Percentiles rank a stretch among this genome's conserved stretches.
Conservation (phyloP, 1,140 invertebrate species). For the Tribolium castaneum region DNA sequence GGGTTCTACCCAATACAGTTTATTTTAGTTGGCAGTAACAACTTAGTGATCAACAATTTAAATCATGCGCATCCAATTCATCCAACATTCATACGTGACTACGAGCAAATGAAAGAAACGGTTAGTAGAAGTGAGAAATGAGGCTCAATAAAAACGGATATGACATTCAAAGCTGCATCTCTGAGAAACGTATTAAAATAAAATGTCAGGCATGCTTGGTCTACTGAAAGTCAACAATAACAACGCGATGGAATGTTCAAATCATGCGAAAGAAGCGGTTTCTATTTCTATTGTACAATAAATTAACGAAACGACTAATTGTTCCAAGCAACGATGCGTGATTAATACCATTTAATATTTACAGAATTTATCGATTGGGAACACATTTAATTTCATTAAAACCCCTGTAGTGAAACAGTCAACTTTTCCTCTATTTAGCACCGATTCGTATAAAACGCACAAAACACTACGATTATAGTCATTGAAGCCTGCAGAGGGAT, state of each 20-base stretch:
- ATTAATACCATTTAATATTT: slow-evolving; percentile 25
- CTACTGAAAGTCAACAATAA: slow-evolving; percentile 12
- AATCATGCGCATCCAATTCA: slow-evolving; percentile 9
- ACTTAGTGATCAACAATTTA: slow-evolving; percentile 19
- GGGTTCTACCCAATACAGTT: slow-evolving; percentile 2
- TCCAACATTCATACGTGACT: slow-evolving; percentile 20
- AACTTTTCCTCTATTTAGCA: slow-evolving; percentile 38
- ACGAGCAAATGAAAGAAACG: slow-evolving; percentile 1
- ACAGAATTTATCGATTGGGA: slow-evolving; percentile 31
- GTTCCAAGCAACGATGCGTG: slow-evolving; percentile 8
- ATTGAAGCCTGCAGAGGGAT: slow-evolving; percentile 50
- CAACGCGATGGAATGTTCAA: slow-evolving; percentile 32
- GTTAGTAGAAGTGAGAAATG: slow-evolving; percentile 25
- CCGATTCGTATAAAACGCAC: slow-evolving; percentile 44
- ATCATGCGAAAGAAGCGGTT: slow-evolving; percentile 37
- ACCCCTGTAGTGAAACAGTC: slow-evolving; percentile 24
- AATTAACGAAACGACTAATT: background rate
- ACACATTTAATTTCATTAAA: slow-evolving; percentile 35
- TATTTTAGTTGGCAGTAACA: slow-evolving; percentile 28
- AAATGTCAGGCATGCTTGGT: slow-evolving; percentile 6
- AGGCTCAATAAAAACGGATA: slow-evolving; percentile 42
- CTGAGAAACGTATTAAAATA: background rate
- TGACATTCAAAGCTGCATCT: slow-evolving; percentile 39
- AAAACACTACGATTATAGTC: slow-evolving; percentile 51
- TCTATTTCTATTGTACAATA: background rate